phyloP scores from a whole-genome alignment of 2,113 vertebrate genomes.

The Microcebus murinus region DNA sequence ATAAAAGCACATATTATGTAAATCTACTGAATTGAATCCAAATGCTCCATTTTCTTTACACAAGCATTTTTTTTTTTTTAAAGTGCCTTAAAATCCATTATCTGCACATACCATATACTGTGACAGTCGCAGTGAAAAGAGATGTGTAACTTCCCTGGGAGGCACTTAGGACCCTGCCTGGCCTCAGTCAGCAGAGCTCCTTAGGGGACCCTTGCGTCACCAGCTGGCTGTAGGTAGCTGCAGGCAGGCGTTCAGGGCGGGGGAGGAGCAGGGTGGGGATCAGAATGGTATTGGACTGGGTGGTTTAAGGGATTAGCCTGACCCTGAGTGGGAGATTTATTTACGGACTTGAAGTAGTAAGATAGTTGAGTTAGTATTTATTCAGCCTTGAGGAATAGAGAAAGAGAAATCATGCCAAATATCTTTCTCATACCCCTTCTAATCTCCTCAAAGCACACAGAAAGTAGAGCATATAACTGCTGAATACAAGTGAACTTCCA shows the following conservation, averaged over 20 bases:
- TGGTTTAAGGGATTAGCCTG: neutral
- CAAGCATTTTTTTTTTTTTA: neutral
- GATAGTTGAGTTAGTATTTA: neutral
- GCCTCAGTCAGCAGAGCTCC: neutral
- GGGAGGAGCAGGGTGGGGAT: rapidly evolving
- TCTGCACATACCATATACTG: neutral
- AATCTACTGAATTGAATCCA: neutral
- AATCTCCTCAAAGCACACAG: neutral
- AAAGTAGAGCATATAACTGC: neutral
- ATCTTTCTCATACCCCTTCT: neutral
- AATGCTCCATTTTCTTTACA: neutral
- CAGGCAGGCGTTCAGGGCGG: neutral
- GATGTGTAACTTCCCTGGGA: neutral
- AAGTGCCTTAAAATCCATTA: neutral
- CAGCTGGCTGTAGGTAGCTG: neutral
- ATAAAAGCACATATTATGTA: neutral
- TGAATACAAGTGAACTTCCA: too few species aligned
- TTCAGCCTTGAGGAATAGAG: slow-evolving; percentile 22
- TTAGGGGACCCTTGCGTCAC: neutral
- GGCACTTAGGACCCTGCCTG: rapidly evolving
- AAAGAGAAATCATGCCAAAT: neutral
- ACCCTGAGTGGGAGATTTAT: neutral
- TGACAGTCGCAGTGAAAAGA: neutral
- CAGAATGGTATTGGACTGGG: neutral
- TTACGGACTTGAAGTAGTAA: neutral